These are phyloP conservation scores for Nephrotoma appendiculata DNA, from an alignment of 2,888 invertebrate genomes.

Conservation along the genomic window DNA sequence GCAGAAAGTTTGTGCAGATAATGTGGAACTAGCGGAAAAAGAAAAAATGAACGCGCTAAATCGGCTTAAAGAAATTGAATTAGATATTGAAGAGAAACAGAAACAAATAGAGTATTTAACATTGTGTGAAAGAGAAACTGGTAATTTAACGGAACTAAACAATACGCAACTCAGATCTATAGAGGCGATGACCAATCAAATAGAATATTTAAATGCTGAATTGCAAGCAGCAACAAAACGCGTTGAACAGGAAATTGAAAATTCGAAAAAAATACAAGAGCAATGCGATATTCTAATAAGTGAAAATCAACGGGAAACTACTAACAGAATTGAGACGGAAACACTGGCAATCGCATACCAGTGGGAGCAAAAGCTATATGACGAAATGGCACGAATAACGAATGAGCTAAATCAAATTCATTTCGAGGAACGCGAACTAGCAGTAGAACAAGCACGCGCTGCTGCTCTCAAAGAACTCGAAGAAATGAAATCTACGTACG, in stretches of 20 bases:
- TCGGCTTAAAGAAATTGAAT: slow-evolving; percentile 23
- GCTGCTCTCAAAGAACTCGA: slow-evolving; percentile 42
- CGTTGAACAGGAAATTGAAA: slow-evolving; percentile 35
- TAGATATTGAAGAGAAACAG: slow-evolving; percentile 19
- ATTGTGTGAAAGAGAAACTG: slow-evolving; percentile 40
- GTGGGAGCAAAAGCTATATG: slow-evolving; percentile 46
- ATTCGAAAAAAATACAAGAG: slow-evolving; percentile 30
- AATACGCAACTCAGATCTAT: slow-evolving; percentile 40
- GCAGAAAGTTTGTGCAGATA: slow-evolving; percentile 50
- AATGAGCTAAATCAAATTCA: slow-evolving; percentile 44
- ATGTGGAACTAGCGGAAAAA: slow-evolving; percentile 44
- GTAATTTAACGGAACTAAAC: slow-evolving; percentile 39
- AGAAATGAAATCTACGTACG: slow-evolving; percentile 38
- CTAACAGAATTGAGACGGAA: slow-evolving; percentile 35
- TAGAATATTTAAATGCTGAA: slow-evolving; percentile 38
- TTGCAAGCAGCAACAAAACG: slow-evolving; percentile 38
- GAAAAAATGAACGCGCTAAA: slow-evolving; percentile 39
- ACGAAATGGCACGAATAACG: slow-evolving; percentile 46
- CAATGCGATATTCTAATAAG: slow-evolving; percentile 32
- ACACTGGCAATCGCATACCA: slow-evolving; percentile 40
- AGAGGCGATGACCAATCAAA: slow-evolving; percentile 36
- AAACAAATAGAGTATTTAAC: slow-evolving; percentile 31
- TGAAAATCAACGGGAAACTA: slow-evolving; percentile 34
- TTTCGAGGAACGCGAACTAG: slow-evolving; percentile 41
- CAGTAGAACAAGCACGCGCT: slow-evolving; percentile 38